Conservation (phyloP, 2,888 invertebrate genomes). For the Leistus spinibarbis region DNA sequence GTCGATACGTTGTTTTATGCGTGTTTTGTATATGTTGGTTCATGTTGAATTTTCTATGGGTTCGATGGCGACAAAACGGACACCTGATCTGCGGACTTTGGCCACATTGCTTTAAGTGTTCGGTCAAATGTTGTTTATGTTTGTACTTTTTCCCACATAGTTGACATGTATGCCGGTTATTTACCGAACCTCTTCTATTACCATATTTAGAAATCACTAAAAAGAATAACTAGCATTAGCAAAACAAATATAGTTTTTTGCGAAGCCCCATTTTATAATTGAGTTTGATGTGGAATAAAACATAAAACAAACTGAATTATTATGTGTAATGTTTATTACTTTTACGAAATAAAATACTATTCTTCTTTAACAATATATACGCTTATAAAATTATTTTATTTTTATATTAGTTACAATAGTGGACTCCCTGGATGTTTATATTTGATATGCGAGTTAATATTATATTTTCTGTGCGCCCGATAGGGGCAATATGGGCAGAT, state of each 20-base stretch:
- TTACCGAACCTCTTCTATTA: neutral
- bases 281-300: too few species aligned
- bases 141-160: neutral
- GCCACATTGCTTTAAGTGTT: slow-evolving; percentile 55
- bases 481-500: slow-evolving; percentile 58
- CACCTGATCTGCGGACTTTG: slow-evolving; percentile 61
- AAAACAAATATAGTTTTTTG: neutral
- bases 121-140: neutral
- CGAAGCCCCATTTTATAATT: too few species aligned
- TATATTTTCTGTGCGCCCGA: neutral
- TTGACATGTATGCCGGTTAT: slow-evolving; percentile 1
- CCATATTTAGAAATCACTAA: neutral
- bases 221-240: neutral
- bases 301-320: too few species aligned
- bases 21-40: neutral
- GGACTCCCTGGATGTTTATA: neutral
- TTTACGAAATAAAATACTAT: too few species aligned
- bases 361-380: too few species aligned
- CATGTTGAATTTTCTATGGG: slow-evolving; percentile 9
- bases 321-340: too few species aligned
- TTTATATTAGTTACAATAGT: neutral
- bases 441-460: neutral
- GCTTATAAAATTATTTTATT: too few species aligned
- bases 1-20: too few species aligned
- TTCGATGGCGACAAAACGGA: slow-evolving; percentile 52